A percentile compares a stretch with the other conserved stretches of the same genome.
These are phyloP conservation scores for Riptortus pedestris DNA, from an alignment of 1,140 invertebrate genomes.

Conservation along the genomic window DNA sequence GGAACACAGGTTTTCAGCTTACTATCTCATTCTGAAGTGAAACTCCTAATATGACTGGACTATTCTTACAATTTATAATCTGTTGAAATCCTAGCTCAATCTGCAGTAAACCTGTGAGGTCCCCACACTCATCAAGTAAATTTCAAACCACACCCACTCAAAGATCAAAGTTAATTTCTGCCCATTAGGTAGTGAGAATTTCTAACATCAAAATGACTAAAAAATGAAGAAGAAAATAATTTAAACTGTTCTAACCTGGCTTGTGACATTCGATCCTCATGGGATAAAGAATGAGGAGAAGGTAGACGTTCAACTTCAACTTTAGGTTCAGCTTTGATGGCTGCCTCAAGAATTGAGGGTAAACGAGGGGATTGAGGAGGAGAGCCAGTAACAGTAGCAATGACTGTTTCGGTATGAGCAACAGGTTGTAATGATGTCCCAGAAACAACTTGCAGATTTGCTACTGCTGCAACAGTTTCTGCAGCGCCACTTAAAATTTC, in stretches of 20 bases:
- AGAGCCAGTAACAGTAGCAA: conserved; percentile 39
- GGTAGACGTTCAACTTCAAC: conserved; percentile 62
- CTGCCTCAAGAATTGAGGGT: conserved; percentile 65
- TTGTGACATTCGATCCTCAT: conserved; percentile 33
- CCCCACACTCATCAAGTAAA: too few species aligned
- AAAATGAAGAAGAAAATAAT: too few species aligned
- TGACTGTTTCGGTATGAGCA: conserved; percentile 32
- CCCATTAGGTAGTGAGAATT: too few species aligned
- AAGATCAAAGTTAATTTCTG: too few species aligned
- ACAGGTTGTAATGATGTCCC: conserved; percentile 43
- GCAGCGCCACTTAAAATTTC: conserved; percentile 32
- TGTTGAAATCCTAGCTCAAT: too few species aligned
- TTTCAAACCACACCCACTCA: too few species aligned
- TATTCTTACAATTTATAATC: too few species aligned
- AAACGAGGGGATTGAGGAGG: conserved; percentile 36
- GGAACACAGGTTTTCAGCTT: too few species aligned
- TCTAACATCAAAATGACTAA: too few species aligned
- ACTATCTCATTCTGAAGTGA: too few species aligned
- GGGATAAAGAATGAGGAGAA: conserved; percentile 33
- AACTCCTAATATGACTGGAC: too few species aligned
- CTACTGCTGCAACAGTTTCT: conserved; percentile 44
- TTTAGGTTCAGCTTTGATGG: conserved; percentile 75
- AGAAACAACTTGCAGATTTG: conserved; percentile 40
- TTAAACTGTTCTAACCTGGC: conserved; percentile 29
- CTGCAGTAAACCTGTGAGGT: too few species aligned